phyloP scores from a whole-genome alignment of 2,113 vertebrate species.

The Bufo bufo region DNA sequence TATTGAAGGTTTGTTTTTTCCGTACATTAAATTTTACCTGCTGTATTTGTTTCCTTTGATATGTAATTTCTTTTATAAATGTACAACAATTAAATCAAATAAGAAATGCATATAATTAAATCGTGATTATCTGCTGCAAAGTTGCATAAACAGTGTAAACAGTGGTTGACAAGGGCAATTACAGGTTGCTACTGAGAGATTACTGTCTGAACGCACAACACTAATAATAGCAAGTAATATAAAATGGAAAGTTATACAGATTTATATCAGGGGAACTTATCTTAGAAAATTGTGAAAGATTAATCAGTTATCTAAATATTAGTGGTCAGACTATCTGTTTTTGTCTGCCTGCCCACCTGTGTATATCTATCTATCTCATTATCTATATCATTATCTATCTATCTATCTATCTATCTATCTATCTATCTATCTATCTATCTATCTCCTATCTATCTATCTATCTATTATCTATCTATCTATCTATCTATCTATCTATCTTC shows the following conservation, averaged over 20 bases:
- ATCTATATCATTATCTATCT: no score
- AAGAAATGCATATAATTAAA: conserved; percentile 25
- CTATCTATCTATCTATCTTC: no score
- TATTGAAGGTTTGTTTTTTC: neutral
- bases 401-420: no score
- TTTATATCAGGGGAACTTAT: neutral
- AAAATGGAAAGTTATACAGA: neutral
- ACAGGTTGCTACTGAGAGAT: neutral
- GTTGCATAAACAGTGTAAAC: conserved; percentile 11
- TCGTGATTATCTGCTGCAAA: conserved; percentile 18
- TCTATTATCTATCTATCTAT: no score
- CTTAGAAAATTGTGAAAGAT: neutral
- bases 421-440: no score
- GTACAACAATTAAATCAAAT: conserved; percentile 23
- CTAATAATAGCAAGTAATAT: neutral
- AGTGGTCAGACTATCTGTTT: no score
- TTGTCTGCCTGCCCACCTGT: no score
- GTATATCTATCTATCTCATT: no score
- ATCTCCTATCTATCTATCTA: no score
- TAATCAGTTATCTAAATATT: neutral
- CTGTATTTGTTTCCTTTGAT: neutral
- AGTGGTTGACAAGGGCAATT: conserved; percentile 37
- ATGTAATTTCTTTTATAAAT: neutral
- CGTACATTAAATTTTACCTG: neutral
- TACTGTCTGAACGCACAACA: neutral